Evolutionary conservation across 2,113 vertebrate species (phyloP).

Genomic region (Eupsittula cactorum): DNA sequence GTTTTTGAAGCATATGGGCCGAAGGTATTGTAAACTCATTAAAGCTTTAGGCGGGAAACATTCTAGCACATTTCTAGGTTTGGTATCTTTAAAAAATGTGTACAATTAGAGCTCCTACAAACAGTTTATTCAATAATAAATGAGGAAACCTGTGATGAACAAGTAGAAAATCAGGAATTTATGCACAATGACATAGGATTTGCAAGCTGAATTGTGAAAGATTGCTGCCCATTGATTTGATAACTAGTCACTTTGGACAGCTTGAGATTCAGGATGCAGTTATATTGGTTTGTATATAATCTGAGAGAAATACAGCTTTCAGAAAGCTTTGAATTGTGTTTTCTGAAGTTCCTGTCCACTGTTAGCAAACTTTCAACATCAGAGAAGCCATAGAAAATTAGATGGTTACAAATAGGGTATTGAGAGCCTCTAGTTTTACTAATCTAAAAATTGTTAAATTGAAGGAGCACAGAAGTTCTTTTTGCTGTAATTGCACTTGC

Average conservation of each 20-base stretch:
- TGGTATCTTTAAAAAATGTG: conserved; percentile 75
- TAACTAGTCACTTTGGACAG: conserved; percentile 33
- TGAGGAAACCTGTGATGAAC: conserved; percentile 58
- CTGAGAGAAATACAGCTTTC: conserved; percentile 31
- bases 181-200: background rate
- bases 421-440: background rate
- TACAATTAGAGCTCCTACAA: conserved; percentile 74
- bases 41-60: conserved; percentile 81
- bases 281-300: conserved; percentile 3
- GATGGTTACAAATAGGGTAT: background rate
- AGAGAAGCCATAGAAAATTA: background rate
- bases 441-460: background rate
- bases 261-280: conserved; percentile 18
- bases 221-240: conserved; percentile 39
- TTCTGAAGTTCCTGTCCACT: background rate
- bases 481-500: background rate
- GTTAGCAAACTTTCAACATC: background rate
- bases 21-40: conserved; percentile 81
- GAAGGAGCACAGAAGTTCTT: background rate
- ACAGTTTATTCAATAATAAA: conserved; percentile 79
- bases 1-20: conserved; percentile 83
- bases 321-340: background rate
- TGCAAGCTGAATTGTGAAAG: conserved; percentile 16
- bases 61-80: conserved; percentile 61
- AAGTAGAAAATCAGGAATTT: conserved; percentile 40